phyloP scores from a whole-genome alignment of 2,888 invertebrate species.

The Tetrapedia diversipes region DNA sequence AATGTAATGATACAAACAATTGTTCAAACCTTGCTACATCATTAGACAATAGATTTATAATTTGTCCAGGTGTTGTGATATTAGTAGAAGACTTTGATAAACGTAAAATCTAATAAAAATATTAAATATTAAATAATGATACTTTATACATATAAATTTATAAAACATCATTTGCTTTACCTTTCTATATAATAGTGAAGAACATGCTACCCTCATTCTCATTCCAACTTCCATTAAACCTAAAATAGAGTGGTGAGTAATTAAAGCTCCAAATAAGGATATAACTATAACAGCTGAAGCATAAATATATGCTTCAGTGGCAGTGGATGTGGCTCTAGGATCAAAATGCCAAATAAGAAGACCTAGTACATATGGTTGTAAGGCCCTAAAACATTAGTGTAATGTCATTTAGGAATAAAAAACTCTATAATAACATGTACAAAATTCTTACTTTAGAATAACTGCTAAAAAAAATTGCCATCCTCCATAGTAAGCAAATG shows the following conservation, averaged over 20 bases:
- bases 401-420: neutral
- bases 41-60: constrained; percentile 93
- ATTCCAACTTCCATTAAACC: constrained; percentile 88
- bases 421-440: neutral
- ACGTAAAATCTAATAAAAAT: constrained; percentile 80
- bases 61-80: constrained; percentile 86
- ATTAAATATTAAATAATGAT: neutral
- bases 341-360: constrained; percentile 87
- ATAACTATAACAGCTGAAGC: constrained; percentile 86
- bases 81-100: constrained; percentile 78
- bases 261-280: constrained; percentile 85
- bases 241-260: constrained; percentile 87
- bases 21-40: constrained; percentile 93
- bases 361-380: constrained; percentile 86
- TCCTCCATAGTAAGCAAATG: constrained; percentile 86
- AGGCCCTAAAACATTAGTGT: constrained; percentile 83
- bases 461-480: constrained; percentile 85
- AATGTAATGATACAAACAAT: constrained; percentile 88
- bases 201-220: constrained; percentile 90
- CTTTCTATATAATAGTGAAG: constrained; percentile 93
- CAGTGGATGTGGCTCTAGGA: constrained; percentile 83
- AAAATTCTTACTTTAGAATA: constrained; percentile 83
- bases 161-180: constrained; percentile 81
- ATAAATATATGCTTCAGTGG: constrained; percentile 87
- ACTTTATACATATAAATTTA: neutral